Base-by-base conservation (phyloP, 2,113 vertebrate genomes). In the Gobio gobio region DNA sequence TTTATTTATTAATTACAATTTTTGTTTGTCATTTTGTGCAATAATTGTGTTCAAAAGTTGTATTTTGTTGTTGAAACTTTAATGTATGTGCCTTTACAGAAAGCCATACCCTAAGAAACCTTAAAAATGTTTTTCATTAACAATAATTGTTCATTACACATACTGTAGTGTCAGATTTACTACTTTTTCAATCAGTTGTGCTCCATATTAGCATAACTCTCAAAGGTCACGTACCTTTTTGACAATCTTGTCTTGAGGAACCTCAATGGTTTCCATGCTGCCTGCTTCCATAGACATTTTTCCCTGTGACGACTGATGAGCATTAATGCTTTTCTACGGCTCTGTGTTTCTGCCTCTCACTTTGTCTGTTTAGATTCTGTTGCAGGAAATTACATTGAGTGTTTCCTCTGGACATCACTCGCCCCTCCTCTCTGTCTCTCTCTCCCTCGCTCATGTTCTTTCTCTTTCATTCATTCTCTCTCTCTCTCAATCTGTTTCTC, bases 151-250 rank as follows among this genome's bases (percentile, higher is more conserved):
- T 36, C 1, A 9, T 36, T 20, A 68, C 29, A 36, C 63, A 66
- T 36, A 68, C 16, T 54, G 14, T 54, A 36, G 7, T 40, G 5
- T 70, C 66, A 36, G 20, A 8, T 2, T 8, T 72, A 43, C 18
- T 43, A 14, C 20, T n/a, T 78, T 40, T 40, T 13, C 18, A 58
- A 14, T 22, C 33, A 68, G 33, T 68, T 29, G 14, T 66, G 10
- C 64, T 40, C 18, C 18, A 43, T 72, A 40, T 43, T 4, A 43
- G 10, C 33, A 56, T 78, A 13, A 24, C 22, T 3, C 16, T 33
- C 16, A 54, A 58, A 33, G 59, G 7, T 22, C 29, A 45, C 91
- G 88, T 88, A 95, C 95, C 93, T 94, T 94, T 89, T 95, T 95
- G 13, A 92, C 64, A 54, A 93, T 85, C 87, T 94, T 94, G 74